Conservation (phyloP, 2,113 vertebrate genomes). For the Bubalus kerabau region DNA sequence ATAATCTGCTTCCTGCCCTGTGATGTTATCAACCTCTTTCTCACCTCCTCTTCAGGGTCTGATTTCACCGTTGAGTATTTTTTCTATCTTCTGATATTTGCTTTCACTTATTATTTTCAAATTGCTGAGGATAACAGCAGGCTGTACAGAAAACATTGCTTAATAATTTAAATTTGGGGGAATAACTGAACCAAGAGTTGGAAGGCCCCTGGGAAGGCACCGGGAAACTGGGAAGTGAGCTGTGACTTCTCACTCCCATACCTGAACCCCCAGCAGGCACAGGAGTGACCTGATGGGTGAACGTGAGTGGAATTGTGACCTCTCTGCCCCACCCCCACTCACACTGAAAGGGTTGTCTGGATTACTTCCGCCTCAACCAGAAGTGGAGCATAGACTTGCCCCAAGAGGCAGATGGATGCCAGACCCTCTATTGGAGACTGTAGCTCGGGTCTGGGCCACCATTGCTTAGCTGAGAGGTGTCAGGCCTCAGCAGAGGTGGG, state of each 20-base stretch:
- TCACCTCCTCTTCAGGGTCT: background rate
- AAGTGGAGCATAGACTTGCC: background rate
- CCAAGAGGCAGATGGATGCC: background rate
- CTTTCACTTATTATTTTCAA: background rate
- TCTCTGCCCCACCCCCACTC: background rate
- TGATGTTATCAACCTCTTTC: background rate
- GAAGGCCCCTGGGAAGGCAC: background rate
- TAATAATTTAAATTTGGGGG: background rate
- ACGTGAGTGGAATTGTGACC: accelerated
- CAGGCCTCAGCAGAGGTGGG: accelerated
- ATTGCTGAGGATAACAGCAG: background rate
- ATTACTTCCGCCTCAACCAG: accelerated
- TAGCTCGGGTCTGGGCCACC: accelerated
- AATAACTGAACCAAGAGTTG: background rate
- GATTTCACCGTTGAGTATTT: background rate
- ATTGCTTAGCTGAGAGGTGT: background rate
- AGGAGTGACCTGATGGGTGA: too few species aligned
- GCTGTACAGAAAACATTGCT: background rate
- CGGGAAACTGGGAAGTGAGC: accelerated
- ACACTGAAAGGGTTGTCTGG: background rate
- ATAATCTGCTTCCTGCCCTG: background rate
- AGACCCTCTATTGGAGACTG: background rate
- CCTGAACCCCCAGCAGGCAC: background rate
- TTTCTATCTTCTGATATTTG: background rate
- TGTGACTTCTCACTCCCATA: background rate